Evolutionary conservation across 2,797 vertebrate genomes (phyloP), one percentile per base, ranked within the genome.

Genomic region (Sebastes trivittatus): DNA sequence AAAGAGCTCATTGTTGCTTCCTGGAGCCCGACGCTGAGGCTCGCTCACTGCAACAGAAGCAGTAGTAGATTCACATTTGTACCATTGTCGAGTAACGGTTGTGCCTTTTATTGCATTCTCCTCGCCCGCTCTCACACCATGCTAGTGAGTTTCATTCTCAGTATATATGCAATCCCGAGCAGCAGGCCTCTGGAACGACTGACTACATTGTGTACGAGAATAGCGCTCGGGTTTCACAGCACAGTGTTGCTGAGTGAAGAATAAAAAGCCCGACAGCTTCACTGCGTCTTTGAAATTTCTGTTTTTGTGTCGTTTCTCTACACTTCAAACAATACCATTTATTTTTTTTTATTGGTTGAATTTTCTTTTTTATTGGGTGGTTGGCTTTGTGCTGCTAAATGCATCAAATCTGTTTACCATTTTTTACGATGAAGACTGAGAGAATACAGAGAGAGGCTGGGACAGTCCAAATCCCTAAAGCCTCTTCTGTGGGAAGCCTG

Each of bases 391-490:
- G 52, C 60, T 58, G 27, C 36, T 36, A 54, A 78, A 82, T 70
- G 52, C 76, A 69, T 71, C 71, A 71, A 70, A 42, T 64, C 23
- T 72, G 29, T 83, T 89, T 77, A 68, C 46, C 63, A 67, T 77
- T 81, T 52, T 87, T 78, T 79, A 54, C 59, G 63, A 80, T 79
- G 77, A 81, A 75, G 65, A 42, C 67, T 66, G 54, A 25, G 22
- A 55, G 72, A 69, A 71, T 42, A 61, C 54, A 85, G 64, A 49
- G 46, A 58, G 64, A 59, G 32, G n/a, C 79, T 60, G 49, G 55
- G 82, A 76, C 77, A 2, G 56, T 85, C 77, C 80, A 89, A 87
- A 89, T 88, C 86, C 82, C 83, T 74, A 78, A 85, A 83, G 77
- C 78, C 78, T 89, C 68, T 77, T 76, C 27, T 29, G 66, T 82